Conservation (phyloP, 2,888 invertebrate genomes). For the Elegia similella region DNA sequence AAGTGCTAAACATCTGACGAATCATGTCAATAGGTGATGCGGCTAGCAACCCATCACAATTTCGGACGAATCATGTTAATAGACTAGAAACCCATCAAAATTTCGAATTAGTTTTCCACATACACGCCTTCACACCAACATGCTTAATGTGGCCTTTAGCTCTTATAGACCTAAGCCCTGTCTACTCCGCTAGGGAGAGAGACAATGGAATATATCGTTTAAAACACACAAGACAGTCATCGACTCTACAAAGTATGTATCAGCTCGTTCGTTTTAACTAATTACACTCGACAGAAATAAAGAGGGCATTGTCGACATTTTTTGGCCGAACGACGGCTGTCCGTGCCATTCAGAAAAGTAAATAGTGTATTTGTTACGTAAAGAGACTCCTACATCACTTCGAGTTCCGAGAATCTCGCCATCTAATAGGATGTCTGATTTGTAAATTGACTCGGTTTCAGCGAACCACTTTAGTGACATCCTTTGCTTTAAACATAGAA, state of each 20-base stretch:
- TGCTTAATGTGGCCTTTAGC: too few species aligned
- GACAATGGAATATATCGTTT: too few species aligned
- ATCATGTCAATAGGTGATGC: too few species aligned
- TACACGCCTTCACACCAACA: too few species aligned
- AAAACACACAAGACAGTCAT: neutral
- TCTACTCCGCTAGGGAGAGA: too few species aligned
- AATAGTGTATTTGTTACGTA: constrained; percentile 18
- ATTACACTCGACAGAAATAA: constrained; percentile 17
- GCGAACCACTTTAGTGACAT: neutral
- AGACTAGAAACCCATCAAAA: too few species aligned
- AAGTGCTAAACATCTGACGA: too few species aligned
- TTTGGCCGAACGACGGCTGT: constrained; percentile 22
- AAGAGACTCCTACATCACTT: constrained; percentile 8
- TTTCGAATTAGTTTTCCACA: too few species aligned
- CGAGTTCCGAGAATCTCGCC: constrained; percentile 4
- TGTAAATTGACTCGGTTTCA: constrained; percentile 11
- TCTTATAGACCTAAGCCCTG: too few species aligned
- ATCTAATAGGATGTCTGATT: constrained; percentile 3
- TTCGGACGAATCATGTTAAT: too few species aligned
- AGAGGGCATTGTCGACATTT: constrained; percentile 22
- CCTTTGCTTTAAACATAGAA: neutral
- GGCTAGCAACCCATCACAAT: too few species aligned
- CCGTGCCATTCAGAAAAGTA: constrained; percentile 22
- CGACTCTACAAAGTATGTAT: neutral
- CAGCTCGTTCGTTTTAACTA: neutral